Conservation (phyloP, 2,113 vertebrate species). For the Cyprinodon variegatus region DNA sequence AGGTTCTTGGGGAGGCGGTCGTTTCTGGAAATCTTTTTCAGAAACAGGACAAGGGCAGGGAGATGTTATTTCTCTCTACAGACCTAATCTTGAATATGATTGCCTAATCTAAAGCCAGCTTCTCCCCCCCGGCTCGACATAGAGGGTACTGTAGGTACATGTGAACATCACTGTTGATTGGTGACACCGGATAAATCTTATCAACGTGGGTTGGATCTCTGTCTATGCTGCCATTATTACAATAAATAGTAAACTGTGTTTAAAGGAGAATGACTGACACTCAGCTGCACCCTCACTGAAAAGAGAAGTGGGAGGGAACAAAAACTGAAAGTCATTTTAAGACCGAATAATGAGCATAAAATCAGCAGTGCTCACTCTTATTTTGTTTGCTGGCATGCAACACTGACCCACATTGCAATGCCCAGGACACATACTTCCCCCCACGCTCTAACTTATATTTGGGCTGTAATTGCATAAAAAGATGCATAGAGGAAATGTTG, state of each 20-base stretch:
- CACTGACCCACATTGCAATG: slow-evolving; percentile 78
- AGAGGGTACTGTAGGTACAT: not conserved
- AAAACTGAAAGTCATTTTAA: slow-evolving; percentile 53
- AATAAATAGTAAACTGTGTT: slow-evolving; percentile 9
- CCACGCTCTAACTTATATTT: slow-evolving; percentile 33
- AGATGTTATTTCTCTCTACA: not conserved
- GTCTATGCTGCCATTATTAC: slow-evolving; percentile 14
- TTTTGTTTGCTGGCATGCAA: slow-evolving; percentile 60
- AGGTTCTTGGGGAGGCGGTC: no score
- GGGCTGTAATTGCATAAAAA: slow-evolving; percentile 56
- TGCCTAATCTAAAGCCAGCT: accelerated
- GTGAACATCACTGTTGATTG: not conserved
- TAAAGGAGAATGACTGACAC: slow-evolving; percentile 13
- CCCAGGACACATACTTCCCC: slow-evolving; percentile 55
- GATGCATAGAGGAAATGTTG: slow-evolving; percentile 25
- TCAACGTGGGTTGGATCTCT: not conserved
- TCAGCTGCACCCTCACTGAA: slow-evolving; percentile 44
- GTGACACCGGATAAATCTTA: not conserved
- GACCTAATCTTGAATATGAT: not conserved
- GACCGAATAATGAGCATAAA: slow-evolving; percentile 46
- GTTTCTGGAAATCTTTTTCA: not conserved
- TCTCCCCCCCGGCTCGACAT: not conserved
- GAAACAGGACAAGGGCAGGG: slow-evolving; percentile 2
- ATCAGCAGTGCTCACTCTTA: slow-evolving; percentile 36
- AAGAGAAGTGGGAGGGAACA: slow-evolving; percentile 20